Evolutionary conservation across 2,888 invertebrate species (phyloP), one percentile per base, ranked within the genome.

Genomic region (Pachydiplax longipennis): DNA sequence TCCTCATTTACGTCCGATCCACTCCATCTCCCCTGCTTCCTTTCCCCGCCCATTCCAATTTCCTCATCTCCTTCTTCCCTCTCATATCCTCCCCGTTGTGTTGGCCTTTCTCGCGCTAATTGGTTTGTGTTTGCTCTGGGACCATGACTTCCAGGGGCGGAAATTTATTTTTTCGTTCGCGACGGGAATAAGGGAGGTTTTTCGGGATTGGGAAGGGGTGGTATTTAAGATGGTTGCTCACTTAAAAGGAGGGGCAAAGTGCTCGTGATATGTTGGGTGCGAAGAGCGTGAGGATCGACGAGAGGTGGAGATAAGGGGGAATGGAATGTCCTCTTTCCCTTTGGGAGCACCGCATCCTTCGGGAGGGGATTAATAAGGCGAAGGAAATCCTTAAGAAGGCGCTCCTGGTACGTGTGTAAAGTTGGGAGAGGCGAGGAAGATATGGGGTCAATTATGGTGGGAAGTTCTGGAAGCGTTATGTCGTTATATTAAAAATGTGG

Each of bases 81-180:
- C 35, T 22, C 81, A 22, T 37, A 40, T 44, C 35, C 81, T 22
- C 83, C 18, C 22, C 40, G 6, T 31, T 10, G 53, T 53, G 48
- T 48, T 44, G 53, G 25, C 82, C 82, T 53, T 83, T 83, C 61
- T 58, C 58, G 58, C 87, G 37, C 87, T 87, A 87, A 87, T 87
- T 87, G 87, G 87, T 87, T 87, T 87, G 87, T 87, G 87, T 87
- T 87, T 87, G 87, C 61, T 37, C 87, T 37, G 87, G 40, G 87
- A 35, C 58, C 87, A 37, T 35, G 35, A 37, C 82, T 61, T 65
- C 87, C 58, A 58, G 40, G 31, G 12, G 53, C n/a, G 53, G 80
- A 18, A 35, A 31, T 44, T n/a, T n/a, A n/a, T 83, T 53, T 37
- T 37, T 31, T 31, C 15, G 44, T 44, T 18, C 13, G 80, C 18